Evolutionary conservation across 2,113 vertebrate genomes (phyloP), one percentile per base, ranked within the genome.

Genomic region (Cynopterus brachyotis): DNA sequence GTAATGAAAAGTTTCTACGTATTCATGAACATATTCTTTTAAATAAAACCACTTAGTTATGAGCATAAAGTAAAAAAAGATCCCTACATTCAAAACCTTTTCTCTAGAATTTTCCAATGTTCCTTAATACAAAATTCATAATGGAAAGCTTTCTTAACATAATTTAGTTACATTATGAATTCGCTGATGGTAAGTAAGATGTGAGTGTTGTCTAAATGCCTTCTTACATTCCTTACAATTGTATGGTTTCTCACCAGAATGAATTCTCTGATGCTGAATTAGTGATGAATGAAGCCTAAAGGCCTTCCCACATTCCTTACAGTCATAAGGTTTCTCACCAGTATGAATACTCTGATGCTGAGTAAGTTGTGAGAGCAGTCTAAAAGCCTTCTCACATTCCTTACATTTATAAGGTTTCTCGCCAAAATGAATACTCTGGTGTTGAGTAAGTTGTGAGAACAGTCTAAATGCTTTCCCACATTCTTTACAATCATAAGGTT

Each of bases 161-260:
- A 89, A 57, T 70, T 93, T 92, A 96, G 95, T 42, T 75, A 93
- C 91, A 28, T 97, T 98, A 97, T 98, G 98, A 89, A 98, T 96
- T 62, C 97, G 89, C 60, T 97, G 95, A 88, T 98, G 98, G 42
- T 98, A 98, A 57, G 98, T 98, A 69, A 98, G 98, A 57, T 98
- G 97, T 24, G 98, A 97, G 47, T 99, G 99, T 5, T 99, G 99
- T 96, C 98, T 98, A 93, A 99, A 98, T 7, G 97, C 96, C 59
- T 98, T 98, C 32, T 97, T 96, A 92, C 98, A 98, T 95, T 98
- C 98, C n/a, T 98, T 97, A 75, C 99, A 99, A 96, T 98, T 95
- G 95, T 98, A 99, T 0, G 99, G 99, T 70, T 97, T 98, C 97
- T 99, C 99, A 2, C 99, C 98, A 42, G 98, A 98, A 76, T 98